phyloP scores from a whole-genome alignment of 1,140 invertebrate species.

The Papilio glaucus region DNA sequence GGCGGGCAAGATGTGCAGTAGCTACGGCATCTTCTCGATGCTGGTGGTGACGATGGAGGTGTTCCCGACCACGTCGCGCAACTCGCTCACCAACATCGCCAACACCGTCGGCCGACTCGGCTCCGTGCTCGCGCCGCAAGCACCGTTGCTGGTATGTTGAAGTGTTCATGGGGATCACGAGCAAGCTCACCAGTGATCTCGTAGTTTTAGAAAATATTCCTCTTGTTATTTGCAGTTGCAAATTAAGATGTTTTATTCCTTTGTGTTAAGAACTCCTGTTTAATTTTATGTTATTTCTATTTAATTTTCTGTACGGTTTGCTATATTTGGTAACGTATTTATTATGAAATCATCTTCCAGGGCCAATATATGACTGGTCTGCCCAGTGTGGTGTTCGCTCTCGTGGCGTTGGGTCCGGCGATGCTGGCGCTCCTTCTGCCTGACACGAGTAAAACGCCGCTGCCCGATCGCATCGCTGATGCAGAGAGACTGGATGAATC shows the following conservation, averaged over 20 bases:
- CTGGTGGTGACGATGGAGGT: conserved; percentile 88
- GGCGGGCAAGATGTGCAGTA: conserved; percentile 86
- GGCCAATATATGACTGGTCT: conserved; percentile 65
- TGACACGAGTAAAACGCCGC: conserved; percentile 58
- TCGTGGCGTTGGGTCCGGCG: conserved; percentile 62
- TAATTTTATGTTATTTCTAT: no score
- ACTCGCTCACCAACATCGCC: conserved; percentile 86
- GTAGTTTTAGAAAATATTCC: no score
- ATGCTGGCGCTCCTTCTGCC: conserved; percentile 66
- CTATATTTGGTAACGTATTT: not conserved
- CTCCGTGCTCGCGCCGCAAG: conserved; percentile 87
- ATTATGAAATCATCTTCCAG: conserved; percentile 49
- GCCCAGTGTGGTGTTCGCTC: conserved; percentile 62
- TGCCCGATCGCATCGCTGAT: conserved; percentile 62
- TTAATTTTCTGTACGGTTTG: no score
- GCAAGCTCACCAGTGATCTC: no score
- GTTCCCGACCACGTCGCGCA: conserved; percentile 87
- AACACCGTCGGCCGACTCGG: conserved; percentile 87
- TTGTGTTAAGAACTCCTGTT: no score
- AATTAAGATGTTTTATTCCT: no score
- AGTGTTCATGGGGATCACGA: no score
- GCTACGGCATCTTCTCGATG: conserved; percentile 84
- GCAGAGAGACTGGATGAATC: conserved; percentile 62
- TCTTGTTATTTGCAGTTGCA: no score
- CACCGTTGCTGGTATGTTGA: conserved; percentile 81